A percentile compares a stretch with the other conserved stretches of the same genome.
phyloP scores from a whole-genome alignment of 2,888 invertebrate species.

The Hypomecis punctinalis region DNA sequence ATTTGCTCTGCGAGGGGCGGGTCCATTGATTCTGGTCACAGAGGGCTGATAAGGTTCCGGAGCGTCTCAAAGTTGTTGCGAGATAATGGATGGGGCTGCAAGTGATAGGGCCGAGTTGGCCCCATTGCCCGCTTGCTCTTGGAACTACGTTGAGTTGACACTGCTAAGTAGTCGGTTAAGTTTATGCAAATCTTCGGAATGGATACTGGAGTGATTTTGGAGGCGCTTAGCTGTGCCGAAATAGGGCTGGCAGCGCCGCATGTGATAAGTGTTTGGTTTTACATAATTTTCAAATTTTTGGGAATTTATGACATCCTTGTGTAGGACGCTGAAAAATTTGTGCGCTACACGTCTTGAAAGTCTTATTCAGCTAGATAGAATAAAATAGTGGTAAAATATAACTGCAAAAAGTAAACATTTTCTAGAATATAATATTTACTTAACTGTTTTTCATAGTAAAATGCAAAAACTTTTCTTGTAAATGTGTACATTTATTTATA shows the following conservation, averaged over 20 bases:
- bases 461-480: no score
- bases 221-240: conserved; percentile 26
- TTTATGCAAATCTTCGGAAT: conserved; percentile 40
- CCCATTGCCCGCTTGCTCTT: conserved; percentile 34
- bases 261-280: conserved; percentile 16
- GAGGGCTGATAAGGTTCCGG: conserved; percentile 57
- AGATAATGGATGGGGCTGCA: conserved; percentile 59
- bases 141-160: conserved; percentile 46
- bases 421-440: no score
- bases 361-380: no score
- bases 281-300: conserved; percentile 27
- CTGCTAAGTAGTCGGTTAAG: conserved; percentile 44
- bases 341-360: not conserved
- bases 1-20: conserved; percentile 36
- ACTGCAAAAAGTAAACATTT: no score
- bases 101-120: conserved; percentile 50
- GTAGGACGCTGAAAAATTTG: not conserved
- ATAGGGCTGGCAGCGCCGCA: conserved; percentile 12
- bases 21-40: conserved; percentile 51
- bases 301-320: not conserved
- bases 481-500: no score
- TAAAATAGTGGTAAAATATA: no score
- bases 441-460: no score
- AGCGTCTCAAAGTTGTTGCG: conserved; percentile 59
- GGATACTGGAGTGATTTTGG: conserved; percentile 35